Evolutionary conservation across 2,113 vertebrate species (phyloP).

Genomic region (Tichodroma muraria): DNA sequence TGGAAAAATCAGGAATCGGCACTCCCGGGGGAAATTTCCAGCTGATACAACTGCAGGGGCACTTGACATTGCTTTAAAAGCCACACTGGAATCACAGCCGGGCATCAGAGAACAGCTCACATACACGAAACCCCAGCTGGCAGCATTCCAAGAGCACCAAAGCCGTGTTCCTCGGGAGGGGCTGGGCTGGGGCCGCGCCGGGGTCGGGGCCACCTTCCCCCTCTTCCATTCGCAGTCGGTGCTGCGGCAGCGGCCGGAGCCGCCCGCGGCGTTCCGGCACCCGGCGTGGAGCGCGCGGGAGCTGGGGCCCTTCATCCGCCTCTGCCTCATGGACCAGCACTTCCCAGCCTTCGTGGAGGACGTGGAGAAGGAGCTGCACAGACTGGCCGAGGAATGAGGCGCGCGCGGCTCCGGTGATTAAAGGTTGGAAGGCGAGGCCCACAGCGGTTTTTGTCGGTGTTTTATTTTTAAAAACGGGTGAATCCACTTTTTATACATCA

Average conservation of each 20-base stretch:
- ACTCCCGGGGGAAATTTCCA: background rate
- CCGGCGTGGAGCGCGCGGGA: constrained; percentile 52
- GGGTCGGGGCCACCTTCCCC: no score
- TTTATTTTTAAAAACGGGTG: constrained; percentile 98
- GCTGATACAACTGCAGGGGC: background rate
- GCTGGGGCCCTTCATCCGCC: constrained; percentile 76
- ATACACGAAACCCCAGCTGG: accelerated
- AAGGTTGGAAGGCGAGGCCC: background rate
- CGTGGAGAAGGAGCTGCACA: constrained; percentile 82
- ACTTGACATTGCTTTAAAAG: background rate
- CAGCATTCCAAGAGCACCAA: no score
- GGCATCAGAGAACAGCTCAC: background rate
- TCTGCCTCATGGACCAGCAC: constrained; percentile 84
- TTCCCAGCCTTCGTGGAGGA: constrained; percentile 88
- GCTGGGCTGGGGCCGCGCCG: no score
- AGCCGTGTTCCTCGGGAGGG: accelerated
- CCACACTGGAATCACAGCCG: background rate
- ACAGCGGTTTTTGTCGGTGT: constrained; percentile 51
- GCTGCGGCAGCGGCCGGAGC: constrained; percentile 59
- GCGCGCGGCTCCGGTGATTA: background rate
- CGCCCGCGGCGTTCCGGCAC: constrained; percentile 53
- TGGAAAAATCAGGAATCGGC: no score
- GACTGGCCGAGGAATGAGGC: constrained; percentile 69
- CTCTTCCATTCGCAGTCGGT: constrained; percentile 62
- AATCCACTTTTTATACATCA: constrained; percentile 90